A percentile compares a stretch with the other conserved stretches of the same genome.
These are phyloP conservation scores for Mallateleia sp. DNA, from an alignment of 2,888 invertebrate species.

Conservation along the genomic window DNA sequence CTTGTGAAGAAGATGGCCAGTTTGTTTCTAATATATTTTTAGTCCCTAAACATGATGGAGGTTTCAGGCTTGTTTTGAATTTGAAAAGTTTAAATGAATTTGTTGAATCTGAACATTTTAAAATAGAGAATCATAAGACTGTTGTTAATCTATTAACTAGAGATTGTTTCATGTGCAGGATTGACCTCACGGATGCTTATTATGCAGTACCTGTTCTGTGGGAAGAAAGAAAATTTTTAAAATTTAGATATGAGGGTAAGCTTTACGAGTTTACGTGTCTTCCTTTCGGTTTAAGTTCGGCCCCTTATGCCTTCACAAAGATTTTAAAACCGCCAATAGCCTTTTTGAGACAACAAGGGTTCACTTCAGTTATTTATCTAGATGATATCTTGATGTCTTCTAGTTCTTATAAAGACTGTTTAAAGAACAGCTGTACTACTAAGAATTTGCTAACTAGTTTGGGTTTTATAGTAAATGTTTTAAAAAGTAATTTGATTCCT, in stretches of 20 bases:
- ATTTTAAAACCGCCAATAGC: slow-evolving; percentile 62
- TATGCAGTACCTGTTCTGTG: no score
- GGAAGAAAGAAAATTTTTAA: slow-evolving; percentile 32
- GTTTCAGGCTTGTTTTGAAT: slow-evolving; percentile 64
- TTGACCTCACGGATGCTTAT: slow-evolving; percentile 52
- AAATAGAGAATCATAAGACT: slow-evolving; percentile 39
- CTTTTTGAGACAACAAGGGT: slow-evolving; percentile 39
- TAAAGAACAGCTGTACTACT: slow-evolving; percentile 9
- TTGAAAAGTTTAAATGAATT: slow-evolving; percentile 39
- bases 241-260: slow-evolving; percentile 50
- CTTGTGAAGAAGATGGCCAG: no score
- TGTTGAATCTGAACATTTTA: slow-evolving; percentile 32
- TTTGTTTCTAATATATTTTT: no score
- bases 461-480: slow-evolving; percentile 60
- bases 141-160: not conserved
- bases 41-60: no score
- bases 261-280: slow-evolving; percentile 70
- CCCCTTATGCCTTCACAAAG: slow-evolving; percentile 73
- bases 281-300: slow-evolving; percentile 71
- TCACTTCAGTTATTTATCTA: slow-evolving; percentile 61
- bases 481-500: slow-evolving; percentile 8
- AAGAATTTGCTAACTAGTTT: no score
- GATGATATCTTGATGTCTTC: slow-evolving; percentile 73
- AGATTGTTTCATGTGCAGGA: slow-evolving; percentile 17
- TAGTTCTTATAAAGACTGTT: no score